Percentiles rank a stretch among this genome's conserved stretches.
Evolutionary conservation across 2,888 invertebrate species (phyloP).

Genomic region (Drosophila mulleri): DNA sequence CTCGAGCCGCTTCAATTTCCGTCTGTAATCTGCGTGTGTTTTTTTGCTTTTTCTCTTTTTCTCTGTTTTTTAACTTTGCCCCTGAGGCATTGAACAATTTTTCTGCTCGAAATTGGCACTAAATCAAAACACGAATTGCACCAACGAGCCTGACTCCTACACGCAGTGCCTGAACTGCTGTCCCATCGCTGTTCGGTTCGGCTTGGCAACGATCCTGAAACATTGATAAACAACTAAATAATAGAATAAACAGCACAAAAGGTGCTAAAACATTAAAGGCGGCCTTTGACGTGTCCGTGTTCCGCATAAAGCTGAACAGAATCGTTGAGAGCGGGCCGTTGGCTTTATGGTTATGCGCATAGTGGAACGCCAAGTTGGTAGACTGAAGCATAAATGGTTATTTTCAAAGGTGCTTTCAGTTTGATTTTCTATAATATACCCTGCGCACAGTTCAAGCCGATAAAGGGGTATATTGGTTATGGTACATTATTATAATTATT

Average conservation of each 20-base stretch:
- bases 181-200: slow-evolving; percentile 37
- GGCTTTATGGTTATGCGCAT: slow-evolving; percentile 32
- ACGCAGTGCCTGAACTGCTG: slow-evolving; percentile 34
- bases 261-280: slow-evolving; percentile 67
- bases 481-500: too few relatives aligned
- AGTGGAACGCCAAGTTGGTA: slow-evolving; percentile 44
- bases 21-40: slow-evolving; percentile 61
- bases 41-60: slow-evolving; percentile 23
- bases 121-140: slow-evolving; percentile 66
- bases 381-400: slow-evolving; percentile 45
- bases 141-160: slow-evolving; percentile 56
- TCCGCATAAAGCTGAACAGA: slow-evolving; percentile 23
- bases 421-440: slow-evolving; percentile 6
- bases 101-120: slow-evolving; percentile 74
- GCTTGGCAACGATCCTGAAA: slow-evolving; percentile 30
- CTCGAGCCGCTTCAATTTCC: slow-evolving; percentile 63
- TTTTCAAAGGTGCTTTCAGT: slow-evolving; percentile 33
- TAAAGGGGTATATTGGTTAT: neutral
- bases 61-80: slow-evolving; percentile 44
- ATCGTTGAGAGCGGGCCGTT: neutral
- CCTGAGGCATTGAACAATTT: slow-evolving; percentile 65
- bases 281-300: slow-evolving; percentile 31
- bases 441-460: too few relatives aligned
- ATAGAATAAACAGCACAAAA: slow-evolving; percentile 71
- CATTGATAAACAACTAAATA: slow-evolving; percentile 77